A percentile compares a stretch with the other conserved stretches of the same genome.
phyloP scores from a whole-genome alignment of 2,797 vertebrate species.

The Argyrosomus regius region DNA sequence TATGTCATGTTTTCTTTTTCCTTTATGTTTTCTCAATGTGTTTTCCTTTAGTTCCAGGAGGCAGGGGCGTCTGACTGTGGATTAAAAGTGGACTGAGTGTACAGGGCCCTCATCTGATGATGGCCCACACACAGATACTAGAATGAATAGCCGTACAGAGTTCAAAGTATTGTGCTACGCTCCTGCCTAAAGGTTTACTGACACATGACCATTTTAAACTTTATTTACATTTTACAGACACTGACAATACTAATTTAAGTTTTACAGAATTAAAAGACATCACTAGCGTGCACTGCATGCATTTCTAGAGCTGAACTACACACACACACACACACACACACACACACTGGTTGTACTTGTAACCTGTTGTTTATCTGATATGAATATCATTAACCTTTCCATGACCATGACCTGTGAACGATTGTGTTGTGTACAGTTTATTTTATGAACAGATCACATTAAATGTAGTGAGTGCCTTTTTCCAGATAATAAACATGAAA shows the following conservation, averaged over 20 bases:
- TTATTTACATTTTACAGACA: conserved; percentile 33
- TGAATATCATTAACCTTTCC: conserved; percentile 42
- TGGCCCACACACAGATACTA: too few species aligned
- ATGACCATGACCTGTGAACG: conserved; percentile 62
- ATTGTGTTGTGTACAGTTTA: conserved; percentile 68
- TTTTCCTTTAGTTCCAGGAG: conserved; percentile 11
- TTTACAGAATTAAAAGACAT: conserved; percentile 26
- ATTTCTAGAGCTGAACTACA: conserved; percentile 36
- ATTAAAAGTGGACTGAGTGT: too few species aligned
- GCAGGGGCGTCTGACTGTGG: too few species aligned
- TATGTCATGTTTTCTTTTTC: conserved; percentile 11
- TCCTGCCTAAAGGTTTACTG: conserved; percentile 7
- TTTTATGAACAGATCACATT: conserved; percentile 73
- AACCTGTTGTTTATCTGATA: conserved; percentile 48
- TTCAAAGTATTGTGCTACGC: too few species aligned
- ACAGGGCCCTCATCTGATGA: too few species aligned
- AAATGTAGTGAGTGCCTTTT: conserved; percentile 86
- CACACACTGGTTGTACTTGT: conserved; percentile 44
- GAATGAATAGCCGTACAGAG: too few species aligned
- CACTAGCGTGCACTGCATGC: conserved; percentile 48
- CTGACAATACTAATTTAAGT: conserved; percentile 10
- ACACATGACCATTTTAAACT: conserved; percentile 10
- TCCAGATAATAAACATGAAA: conserved; percentile 79
- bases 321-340: conserved; percentile 16
- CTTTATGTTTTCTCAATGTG: conserved; percentile 23